Evolutionary conservation across 2,888 invertebrate genomes (phyloP).

Genomic region (Yponomeuta sedellus): DNA sequence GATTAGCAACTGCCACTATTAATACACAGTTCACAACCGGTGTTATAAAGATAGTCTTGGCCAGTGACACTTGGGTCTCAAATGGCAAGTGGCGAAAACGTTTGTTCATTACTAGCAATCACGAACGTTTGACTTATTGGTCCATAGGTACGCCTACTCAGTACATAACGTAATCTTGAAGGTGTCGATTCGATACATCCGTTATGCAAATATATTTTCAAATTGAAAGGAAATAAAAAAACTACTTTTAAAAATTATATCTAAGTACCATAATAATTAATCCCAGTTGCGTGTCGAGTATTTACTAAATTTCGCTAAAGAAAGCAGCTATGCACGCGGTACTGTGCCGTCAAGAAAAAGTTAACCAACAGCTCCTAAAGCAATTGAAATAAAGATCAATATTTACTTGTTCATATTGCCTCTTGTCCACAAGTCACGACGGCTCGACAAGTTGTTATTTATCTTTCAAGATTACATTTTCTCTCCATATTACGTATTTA

Average conservation of each 20-base stretch:
- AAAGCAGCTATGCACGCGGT: conserved; percentile 16
- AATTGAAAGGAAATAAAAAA: not conserved
- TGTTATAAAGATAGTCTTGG: conserved; percentile 44
- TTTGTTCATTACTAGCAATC: conserved; percentile 2
- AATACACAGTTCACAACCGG: conserved; percentile 36
- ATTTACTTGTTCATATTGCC: not conserved
- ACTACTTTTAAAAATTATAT: not conserved
- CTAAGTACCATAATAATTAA: not conserved
- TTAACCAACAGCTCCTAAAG: not conserved
- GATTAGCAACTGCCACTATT: conserved; percentile 46
- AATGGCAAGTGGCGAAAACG: conserved; percentile 52
- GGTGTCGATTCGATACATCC: not conserved
- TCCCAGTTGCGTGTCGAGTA: conserved; percentile 21
- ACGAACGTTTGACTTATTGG: not conserved
- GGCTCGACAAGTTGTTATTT: not conserved
- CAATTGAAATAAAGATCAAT: not conserved
- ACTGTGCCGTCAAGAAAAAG: not conserved
- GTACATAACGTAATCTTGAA: not conserved
- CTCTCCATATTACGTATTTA: conserved; percentile 2
- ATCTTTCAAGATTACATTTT: conserved; percentile 8
- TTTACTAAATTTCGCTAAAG: conserved; percentile 27
- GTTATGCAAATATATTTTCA: not conserved
- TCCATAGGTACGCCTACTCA: not conserved
- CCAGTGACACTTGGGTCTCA: conserved; percentile 44
- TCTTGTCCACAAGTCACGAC: not conserved